phyloP scores from a whole-genome alignment of 35 echinoderm and acorn worm genomes.

The Strongylocentrotus purpuratus region DNA sequence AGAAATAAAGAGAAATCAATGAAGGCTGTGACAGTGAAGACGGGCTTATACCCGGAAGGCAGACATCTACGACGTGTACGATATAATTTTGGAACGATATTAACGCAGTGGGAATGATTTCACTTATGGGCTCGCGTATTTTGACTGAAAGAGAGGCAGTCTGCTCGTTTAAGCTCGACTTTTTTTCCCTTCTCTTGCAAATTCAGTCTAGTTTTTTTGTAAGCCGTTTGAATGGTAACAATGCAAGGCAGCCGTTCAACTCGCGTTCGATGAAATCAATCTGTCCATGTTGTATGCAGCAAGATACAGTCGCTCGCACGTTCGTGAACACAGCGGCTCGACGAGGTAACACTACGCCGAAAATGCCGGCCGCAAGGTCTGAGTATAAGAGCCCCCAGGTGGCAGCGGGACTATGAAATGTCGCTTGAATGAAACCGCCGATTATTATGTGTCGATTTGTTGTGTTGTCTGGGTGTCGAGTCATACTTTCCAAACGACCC shows the following conservation, averaged over 20 bases:
- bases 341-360: constrained; percentile 39
- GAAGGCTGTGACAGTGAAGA: neutral
- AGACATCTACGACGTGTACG: neutral
- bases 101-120: constrained; percentile 16
- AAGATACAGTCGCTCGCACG: neutral
- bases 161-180: constrained; percentile 1
- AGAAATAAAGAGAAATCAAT: constrained; percentile 25
- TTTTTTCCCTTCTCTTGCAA: neutral
- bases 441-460: constrained; percentile 29
- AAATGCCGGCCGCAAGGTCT: constrained; percentile 34
- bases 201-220: neutral
- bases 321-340: constrained; percentile 12
- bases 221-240: constrained; percentile 26
- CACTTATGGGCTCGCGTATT: neutral
- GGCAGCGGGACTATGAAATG: constrained; percentile 29
- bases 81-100: neutral
- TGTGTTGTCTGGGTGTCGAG: constrained; percentile 23
- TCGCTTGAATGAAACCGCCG: constrained; percentile 33
- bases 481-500: neutral
- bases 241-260: constrained; percentile 18
- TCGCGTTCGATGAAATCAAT: constrained; percentile 21
- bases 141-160: neutral
- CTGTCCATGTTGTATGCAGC: constrained; percentile 2
- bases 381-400: constrained; percentile 20
- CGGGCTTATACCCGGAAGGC: neutral